phyloP scores from a whole-genome alignment of 2,888 invertebrate genomes.

The Cylloceria caligata region DNA sequence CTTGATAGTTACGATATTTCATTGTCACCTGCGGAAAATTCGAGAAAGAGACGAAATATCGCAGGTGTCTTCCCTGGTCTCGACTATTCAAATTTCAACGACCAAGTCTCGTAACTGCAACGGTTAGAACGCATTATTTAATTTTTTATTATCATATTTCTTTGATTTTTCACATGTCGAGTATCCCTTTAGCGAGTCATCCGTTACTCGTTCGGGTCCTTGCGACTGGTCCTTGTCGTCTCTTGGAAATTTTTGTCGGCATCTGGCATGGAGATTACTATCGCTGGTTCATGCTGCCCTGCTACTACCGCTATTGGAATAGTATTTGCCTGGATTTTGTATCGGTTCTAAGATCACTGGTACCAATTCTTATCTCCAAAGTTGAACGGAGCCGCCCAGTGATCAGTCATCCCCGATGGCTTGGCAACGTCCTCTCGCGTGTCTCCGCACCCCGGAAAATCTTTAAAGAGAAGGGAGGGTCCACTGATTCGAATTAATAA shows the following conservation, averaged over 20 bases:
- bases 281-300: conserved; percentile 44
- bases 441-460: not conserved
- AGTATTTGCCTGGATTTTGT: conserved; percentile 63
- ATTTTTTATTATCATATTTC: conserved; percentile 78
- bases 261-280: conserved; percentile 72
- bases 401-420: conserved; percentile 70
- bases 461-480: too few relatives aligned
- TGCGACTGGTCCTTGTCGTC: conserved; percentile 53
- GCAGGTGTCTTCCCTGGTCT: conserved; percentile 22
- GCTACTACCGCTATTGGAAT: not conserved
- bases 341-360: conserved; percentile 75
- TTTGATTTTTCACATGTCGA: conserved; percentile 76
- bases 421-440: conserved; percentile 28
- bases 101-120: conserved; percentile 32
- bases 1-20: conserved; percentile 24
- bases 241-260: conserved; percentile 72
- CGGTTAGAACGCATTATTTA: conserved; percentile 37
- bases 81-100: conserved; percentile 69
- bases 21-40: conserved; percentile 27
- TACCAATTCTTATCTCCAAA: conserved; percentile 76
- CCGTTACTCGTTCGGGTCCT: conserved; percentile 49
- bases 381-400: conserved; percentile 67
- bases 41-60: conserved; percentile 14
- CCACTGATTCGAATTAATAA: too few relatives aligned
- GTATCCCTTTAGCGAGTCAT: conserved; percentile 37